Evolutionary conservation across 1,140 invertebrate genomes (phyloP).

Genomic region (Drosophila kepulauana): DNA sequence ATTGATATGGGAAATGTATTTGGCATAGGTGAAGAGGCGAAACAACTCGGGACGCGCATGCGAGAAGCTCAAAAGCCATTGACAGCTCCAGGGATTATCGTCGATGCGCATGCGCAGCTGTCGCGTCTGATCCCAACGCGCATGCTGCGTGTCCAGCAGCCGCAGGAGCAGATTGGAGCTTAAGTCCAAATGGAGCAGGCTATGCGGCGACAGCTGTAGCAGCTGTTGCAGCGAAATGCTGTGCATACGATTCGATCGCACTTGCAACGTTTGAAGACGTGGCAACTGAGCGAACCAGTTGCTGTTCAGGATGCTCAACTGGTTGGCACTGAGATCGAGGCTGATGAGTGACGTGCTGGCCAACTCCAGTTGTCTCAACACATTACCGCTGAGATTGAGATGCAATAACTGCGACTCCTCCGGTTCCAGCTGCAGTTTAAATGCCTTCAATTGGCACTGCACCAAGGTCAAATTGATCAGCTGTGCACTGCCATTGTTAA

Average conservation of each 20-base stretch:
- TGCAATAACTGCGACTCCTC: slow-evolving; percentile 13
- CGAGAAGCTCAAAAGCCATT: slow-evolving; percentile 75
- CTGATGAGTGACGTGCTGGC: slow-evolving; percentile 23
- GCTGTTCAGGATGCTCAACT: slow-evolving; percentile 45
- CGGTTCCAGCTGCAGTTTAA: slow-evolving; percentile 37
- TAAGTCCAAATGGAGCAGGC: slow-evolving; percentile 46
- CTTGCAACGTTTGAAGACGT: slow-evolving; percentile 32
- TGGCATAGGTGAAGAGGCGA: slow-evolving; percentile 73
- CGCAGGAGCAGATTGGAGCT: slow-evolving; percentile 57
- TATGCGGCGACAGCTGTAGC: slow-evolving; percentile 30
- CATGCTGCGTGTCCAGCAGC: slow-evolving; percentile 14
- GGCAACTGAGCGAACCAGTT: slow-evolving; percentile 61
- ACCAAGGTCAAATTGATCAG: slow-evolving; percentile 55
- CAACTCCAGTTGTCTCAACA: slow-evolving; percentile 41
- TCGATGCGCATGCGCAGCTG: slow-evolving; percentile 66
- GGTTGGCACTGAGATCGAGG: slow-evolving; percentile 68
- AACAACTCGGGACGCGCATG: slow-evolving; percentile 71
- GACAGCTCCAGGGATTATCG: slow-evolving; percentile 78
- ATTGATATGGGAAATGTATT: slow-evolving; percentile 81
- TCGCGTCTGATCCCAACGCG: slow-evolving; percentile 22
- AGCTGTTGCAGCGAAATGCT: slow-evolving; percentile 46
- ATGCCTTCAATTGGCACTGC: slow-evolving; percentile 48
- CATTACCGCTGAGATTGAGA: slow-evolving; percentile 68
- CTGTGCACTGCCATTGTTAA: slow-evolving; percentile 32
- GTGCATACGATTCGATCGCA: slow-evolving; percentile 58